Evolutionary conservation across 2,888 invertebrate species (phyloP), one percentile per base, ranked within the genome.

Genomic region (Achlya flavicornis): DNA sequence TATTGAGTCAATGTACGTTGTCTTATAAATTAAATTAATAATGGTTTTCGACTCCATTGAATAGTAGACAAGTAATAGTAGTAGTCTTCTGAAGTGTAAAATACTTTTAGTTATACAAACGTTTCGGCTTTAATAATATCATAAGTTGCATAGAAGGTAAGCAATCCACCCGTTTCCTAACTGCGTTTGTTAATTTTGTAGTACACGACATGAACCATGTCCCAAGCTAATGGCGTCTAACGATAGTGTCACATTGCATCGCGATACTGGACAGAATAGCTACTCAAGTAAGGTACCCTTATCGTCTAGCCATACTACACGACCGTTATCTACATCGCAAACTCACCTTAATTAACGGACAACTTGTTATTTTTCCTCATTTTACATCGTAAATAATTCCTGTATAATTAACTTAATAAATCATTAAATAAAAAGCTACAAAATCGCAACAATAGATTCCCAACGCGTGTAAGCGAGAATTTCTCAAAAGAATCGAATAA

Each of bases 401-500:
- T 5, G 57, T 35, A 64, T 63, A 64, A 70, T 70, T 67, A 64
- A 62, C 62, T 64, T 74, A 79, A 76, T 41, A 74, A 70, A 70
- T 66, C 67, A 69, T 48, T 70, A 61, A 76, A 77, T 73, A 76
- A 70, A 66, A 71, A 71, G 58, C 64, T 64, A 73, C 65, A 71
- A 61, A 63, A 41, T 57, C 19, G 48, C 63, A 64, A 70, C 74
- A 79, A 73, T 71, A 63, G 64, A 66, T 63, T 65, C 53, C 53
- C 67, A 41, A 60, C 60, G 60, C 71, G 71, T 71, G 70, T 68
- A 67, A 68, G 78, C 79, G 80, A 84, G 85, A 85, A 83, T 73
- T 77, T 81, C 73, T 80, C 83, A 83, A 87, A 86, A 85, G 85
- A 88, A 88, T 86, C 80, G 78, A 79, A 83, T 76, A 77, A 73